These are phyloP conservation scores for Cataglyphis cursor DNA, from an alignment of 2,888 invertebrate species.

Conservation along the genomic window DNA sequence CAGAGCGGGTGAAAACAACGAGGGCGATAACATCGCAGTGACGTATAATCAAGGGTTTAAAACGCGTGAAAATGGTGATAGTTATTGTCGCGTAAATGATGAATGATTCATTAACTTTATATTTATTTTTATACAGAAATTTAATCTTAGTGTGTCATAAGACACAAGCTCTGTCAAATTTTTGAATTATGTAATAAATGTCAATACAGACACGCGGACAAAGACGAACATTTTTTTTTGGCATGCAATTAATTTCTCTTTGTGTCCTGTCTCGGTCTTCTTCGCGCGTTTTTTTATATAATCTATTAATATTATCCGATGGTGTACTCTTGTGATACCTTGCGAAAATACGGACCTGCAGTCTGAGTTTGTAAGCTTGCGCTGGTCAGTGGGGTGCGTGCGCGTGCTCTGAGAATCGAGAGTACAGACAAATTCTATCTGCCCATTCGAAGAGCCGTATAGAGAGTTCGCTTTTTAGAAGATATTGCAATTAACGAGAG, in stretches of 20 bases:
- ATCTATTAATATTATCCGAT: conserved; percentile 69
- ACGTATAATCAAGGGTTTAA: conserved; percentile 50
- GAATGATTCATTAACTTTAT: background rate
- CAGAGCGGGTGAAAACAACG: conserved; percentile 57
- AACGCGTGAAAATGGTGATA: background rate
- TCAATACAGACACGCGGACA: background rate
- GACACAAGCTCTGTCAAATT: conserved; percentile 5
- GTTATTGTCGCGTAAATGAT: background rate
- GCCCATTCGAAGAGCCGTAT: conserved; percentile 49
- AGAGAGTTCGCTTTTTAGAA: conserved; percentile 13
- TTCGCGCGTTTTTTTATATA: background rate
- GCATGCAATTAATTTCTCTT: conserved; percentile 27
- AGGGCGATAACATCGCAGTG: conserved; percentile 60
- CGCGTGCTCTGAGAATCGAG: conserved; percentile 76
- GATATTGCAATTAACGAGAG: background rate
- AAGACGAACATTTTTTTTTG: conserved; percentile 60
- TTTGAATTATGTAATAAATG: background rate
- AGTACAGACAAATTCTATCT: conserved; percentile 74
- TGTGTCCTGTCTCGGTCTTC: background rate
- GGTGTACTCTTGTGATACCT: conserved; percentile 59
- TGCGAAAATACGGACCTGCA: conserved; percentile 72
- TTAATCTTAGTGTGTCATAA: background rate
- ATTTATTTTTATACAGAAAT: background rate
- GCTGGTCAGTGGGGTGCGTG: conserved; percentile 82
- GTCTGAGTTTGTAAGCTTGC: conserved; percentile 60